Conservation (phyloP, 2,797 vertebrate species). For the Dermochelys coriacea region DNA sequence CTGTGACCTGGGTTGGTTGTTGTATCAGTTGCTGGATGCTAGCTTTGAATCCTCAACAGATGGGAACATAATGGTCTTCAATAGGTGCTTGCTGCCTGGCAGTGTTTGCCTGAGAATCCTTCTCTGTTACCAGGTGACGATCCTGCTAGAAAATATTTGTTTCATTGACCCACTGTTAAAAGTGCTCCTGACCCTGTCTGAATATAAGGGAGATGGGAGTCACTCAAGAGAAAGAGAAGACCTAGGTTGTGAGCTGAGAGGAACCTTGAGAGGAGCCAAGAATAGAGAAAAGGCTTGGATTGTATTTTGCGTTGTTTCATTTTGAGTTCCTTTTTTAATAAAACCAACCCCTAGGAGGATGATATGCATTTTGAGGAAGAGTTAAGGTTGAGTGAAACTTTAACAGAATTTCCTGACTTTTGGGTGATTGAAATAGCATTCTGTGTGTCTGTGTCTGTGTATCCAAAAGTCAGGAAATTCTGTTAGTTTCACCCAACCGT, state of each 20-base stretch:
- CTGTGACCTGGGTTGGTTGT: not conserved
- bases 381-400: not conserved
- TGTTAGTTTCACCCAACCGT: no score
- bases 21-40: not conserved
- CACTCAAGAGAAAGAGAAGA: not conserved
- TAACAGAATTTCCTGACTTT: not conserved
- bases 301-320: rapidly evolving
- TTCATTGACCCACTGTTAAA: not conserved
- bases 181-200: not conserved
- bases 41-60: not conserved
- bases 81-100: not conserved
- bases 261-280: rapidly evolving
- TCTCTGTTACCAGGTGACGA: not conserved
- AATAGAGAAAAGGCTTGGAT: not conserved
- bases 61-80: not conserved
- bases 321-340: not conserved
- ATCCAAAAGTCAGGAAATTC: no score
- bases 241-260: rapidly evolving
- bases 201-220: rapidly evolving
- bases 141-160: not conserved
- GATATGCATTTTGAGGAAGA: not conserved
- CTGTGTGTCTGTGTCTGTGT: no score
- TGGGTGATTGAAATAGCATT: not conserved
- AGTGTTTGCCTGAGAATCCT: rapidly evolving
- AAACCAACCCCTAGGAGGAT: not conserved